Evolutionary conservation across 1,140 invertebrate species (phyloP), one percentile per base, ranked within the genome.

Genomic region (Reticulitermes speratus): DNA sequence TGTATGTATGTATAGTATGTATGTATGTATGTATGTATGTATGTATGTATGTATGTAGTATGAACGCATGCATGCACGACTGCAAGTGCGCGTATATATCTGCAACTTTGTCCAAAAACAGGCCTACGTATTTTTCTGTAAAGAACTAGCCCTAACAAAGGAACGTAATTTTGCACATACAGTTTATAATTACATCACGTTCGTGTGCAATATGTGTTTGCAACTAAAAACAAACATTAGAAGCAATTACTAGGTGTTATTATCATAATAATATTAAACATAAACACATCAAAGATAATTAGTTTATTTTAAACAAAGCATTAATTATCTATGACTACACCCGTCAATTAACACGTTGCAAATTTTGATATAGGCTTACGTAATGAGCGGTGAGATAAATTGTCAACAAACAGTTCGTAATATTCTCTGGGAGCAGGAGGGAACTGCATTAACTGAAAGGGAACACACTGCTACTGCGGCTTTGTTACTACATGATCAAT

Each of bases 221-320:
- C 65, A 30, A 75, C 2, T 65, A 23, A 8, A 75, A 75, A 25
- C n/a, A 75, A 75, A 75, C 30, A 75, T 75, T 75, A 30, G 5
- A 75, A 75, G 65, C 65, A 75, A 75, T 75, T 75, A 75, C 7
- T 25, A 75, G 65, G 65, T 30, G 65, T 30, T 75, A 75, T 75
- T 75, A 75, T 75, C n/a, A 75, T 75, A n/a, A 75, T 75, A 75
- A 75, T 75, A 75, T 75, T 75, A 75, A 75, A 75, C 65, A 75
- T 30, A 75, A 75, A 75, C 65, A 75, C n/a, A 75, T 75, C 65
- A 75, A 75, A 75, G 65, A 75, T 75, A 75, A 75, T 75, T 75
- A 75, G 65, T 75, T 75, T 75, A 75, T 75, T 30, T 75, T 75
- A 75, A 75, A 75, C 65, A 75, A 75, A 75, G 65, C 65, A 75